A percentile compares a stretch with the other conserved stretches of the same genome.
phyloP scores from a whole-genome alignment of 37 sponge, comb jelly and placozoan genomes.

The Theonella swinhoei region DNA sequence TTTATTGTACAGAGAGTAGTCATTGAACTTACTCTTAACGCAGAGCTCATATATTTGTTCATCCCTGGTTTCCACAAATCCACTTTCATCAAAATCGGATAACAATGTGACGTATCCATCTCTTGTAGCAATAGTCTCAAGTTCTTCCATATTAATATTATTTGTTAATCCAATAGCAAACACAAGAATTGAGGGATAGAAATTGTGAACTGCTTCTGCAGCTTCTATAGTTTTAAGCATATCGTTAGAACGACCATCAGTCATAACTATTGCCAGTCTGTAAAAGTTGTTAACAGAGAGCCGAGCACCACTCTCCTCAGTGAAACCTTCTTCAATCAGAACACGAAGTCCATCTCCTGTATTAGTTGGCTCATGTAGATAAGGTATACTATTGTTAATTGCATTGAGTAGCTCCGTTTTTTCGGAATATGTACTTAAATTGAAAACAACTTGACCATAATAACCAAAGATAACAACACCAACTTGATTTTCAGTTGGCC shows the following conservation, averaged over 20 bases:
- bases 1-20: too few relatives aligned
- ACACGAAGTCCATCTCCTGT: neutral
- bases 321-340: conserved; percentile 1
- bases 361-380: neutral
- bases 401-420: neutral
- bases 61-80: neutral
- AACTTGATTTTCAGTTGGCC: neutral
- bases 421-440: neutral
- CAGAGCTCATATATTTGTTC: neutral
- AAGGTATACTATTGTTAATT: neutral
- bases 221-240: neutral
- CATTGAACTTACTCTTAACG: neutral
- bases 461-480: neutral
- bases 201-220: neutral
- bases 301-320: neutral
- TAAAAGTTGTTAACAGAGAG: neutral
- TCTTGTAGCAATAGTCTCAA: neutral
- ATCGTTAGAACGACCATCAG: neutral
- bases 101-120: neutral
- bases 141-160: neutral
- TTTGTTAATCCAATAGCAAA: neutral
- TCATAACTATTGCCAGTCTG: neutral
- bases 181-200: neutral
- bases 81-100: neutral
- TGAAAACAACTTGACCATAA: neutral